phyloP scores from a whole-genome alignment of 2,113 vertebrate genomes.

The Chloebia gouldiae region DNA sequence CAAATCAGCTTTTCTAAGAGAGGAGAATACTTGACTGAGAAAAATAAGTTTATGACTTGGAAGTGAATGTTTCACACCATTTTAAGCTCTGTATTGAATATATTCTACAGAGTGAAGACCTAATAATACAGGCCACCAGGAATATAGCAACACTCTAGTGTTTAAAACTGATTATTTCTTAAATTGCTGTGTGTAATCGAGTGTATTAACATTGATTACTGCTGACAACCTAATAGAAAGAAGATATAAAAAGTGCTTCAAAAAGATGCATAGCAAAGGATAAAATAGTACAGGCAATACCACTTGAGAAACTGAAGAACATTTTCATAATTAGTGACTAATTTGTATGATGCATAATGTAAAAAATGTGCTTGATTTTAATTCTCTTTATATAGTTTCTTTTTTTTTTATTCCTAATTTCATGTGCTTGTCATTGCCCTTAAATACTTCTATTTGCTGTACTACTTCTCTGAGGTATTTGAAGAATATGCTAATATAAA shows the following conservation, averaged over 20 bases:
- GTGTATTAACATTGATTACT: neutral
- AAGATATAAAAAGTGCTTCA: neutral
- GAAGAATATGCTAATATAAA: neutral
- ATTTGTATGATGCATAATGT: neutral
- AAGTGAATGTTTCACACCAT: neutral
- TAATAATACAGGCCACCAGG: neutral
- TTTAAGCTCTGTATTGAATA: neutral
- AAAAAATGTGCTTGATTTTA: constrained; percentile 4
- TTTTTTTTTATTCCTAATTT: neutral
- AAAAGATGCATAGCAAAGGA: neutral
- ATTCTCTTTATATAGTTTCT: neutral
- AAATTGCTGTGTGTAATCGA: neutral
- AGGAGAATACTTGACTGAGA: neutral
- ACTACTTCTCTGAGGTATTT: neutral
- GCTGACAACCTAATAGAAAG: constrained; percentile 2
- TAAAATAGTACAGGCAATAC: neutral
- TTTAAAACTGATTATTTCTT: constrained; percentile 6
- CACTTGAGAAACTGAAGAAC: neutral
- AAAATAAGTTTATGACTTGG: neutral
- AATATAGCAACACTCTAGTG: neutral
- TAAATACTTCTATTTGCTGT: neutral
- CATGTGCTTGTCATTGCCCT: neutral
- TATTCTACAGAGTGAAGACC: neutral
- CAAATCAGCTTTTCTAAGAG: neutral
- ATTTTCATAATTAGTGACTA: constrained; percentile 25